Base-by-base conservation (phyloP, 2,797 vertebrate genomes). In the Sebastes vulpes region DNA sequence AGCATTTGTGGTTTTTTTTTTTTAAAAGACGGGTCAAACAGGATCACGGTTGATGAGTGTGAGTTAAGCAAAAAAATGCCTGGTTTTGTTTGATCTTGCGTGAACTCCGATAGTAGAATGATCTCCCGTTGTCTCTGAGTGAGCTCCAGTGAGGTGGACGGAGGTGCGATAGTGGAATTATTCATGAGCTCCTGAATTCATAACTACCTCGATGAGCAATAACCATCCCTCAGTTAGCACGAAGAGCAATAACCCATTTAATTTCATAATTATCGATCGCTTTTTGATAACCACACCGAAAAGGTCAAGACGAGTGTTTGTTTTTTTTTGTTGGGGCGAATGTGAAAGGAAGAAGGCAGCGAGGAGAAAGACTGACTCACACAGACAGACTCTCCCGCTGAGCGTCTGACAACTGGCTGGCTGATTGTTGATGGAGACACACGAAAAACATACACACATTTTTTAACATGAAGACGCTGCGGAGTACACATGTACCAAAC, bases 181-280 rank as follows among this genome's bases (percentile, higher is more conserved):
- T 78, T 92, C 81, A 74, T 87, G 60, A 81, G 79, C 83, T 85
- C 85, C 64, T 65, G 81, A 87, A 82, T 94, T 91, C 88, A 93
- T 90, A 88, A 92, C 86, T 60, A 69, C 84, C 83, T 66, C 59
- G 61, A 86, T 81, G 87, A 90, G 91, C 90, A 93, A 93, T 94
- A 94, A 92, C 83, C 85, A 72, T 87, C 79, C 65, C 79, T 92
- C 84, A 87, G 86, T 89, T 82, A 81, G 54, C 85, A 71, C 48
- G 1, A 46, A 31, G 70, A 1, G 54, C 85, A 81, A 84, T 92
- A 87, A 89, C 79, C 86, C 75, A 28, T 86, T 92, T 89, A 53
- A 91, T 92, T 89, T 90, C 75, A 73, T 90, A 86, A 89, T 92
- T 85, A 94, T 93, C 66, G 89, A 92, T 93, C 16, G 65, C 21